Conservation (phyloP, 2,797 vertebrate genomes). For the Malacoraja senta region DNA sequence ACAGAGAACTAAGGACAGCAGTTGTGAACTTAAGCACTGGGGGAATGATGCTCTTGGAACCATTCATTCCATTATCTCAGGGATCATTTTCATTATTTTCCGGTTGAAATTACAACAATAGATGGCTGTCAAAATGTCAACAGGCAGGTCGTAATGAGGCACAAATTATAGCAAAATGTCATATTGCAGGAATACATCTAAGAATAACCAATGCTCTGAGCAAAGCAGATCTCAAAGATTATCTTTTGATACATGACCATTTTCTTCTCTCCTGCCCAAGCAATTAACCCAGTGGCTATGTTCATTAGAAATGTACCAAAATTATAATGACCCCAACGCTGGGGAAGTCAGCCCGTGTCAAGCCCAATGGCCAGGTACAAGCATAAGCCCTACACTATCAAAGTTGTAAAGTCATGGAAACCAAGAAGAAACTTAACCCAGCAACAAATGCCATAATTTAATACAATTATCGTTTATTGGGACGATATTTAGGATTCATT, state of each 20-base stretch:
- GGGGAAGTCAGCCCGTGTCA: neutral
- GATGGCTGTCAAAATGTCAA: neutral
- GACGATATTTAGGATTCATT: neutral
- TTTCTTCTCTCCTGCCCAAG: neutral
- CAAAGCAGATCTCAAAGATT: neutral
- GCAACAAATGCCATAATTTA: neutral
- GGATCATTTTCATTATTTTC: neutral
- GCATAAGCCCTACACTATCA: neutral
- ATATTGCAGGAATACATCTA: neutral
- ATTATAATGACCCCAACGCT: neutral
- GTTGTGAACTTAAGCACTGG: neutral
- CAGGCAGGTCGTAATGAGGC: neutral
- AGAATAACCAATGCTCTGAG: neutral
- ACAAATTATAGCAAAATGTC: neutral
- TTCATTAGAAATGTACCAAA: neutral
- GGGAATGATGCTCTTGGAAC: neutral
- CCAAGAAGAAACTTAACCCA: neutral
- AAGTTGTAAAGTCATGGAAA: neutral
- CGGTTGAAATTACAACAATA: neutral
- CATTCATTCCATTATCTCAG: neutral
- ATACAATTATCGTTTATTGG: neutral
- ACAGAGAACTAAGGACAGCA: neutral
- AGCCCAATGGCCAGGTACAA: neutral
- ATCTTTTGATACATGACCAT: neutral
- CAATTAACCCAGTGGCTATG: neutral